phyloP scores from a whole-genome alignment of 2,797 vertebrate genomes.

The Hipposideros larvatus region DNA sequence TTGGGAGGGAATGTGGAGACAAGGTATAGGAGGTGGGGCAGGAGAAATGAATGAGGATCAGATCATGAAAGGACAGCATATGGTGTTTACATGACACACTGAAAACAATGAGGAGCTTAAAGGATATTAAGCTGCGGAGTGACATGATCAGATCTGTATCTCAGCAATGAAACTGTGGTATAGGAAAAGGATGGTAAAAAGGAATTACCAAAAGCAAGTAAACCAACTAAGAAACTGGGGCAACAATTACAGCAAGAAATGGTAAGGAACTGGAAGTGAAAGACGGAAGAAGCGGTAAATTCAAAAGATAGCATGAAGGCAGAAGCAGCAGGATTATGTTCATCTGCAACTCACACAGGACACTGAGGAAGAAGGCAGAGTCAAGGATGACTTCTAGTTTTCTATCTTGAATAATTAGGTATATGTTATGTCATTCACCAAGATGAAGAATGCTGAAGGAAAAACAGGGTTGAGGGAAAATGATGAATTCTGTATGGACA shows the following conservation, averaged over 20 bases:
- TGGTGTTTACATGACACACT: background rate
- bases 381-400: background rate
- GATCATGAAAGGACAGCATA: background rate
- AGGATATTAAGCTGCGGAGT: background rate
- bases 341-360: background rate
- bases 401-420: background rate
- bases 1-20: background rate
- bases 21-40: background rate
- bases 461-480: background rate
- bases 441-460: background rate
- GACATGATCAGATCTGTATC: background rate
- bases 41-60: background rate
- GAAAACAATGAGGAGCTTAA: background rate
- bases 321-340: background rate
- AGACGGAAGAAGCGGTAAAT: background rate
- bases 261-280: background rate
- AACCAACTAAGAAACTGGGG: background rate
- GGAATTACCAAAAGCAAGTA: conserved; percentile 13
- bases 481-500: background rate
- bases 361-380: background rate
- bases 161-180: background rate
- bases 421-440: background rate
- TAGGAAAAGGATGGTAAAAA: background rate
- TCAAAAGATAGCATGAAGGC: background rate
- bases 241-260: conserved; percentile 49